phyloP scores from a whole-genome alignment of 2,113 vertebrate species.

The Garra rufa region DNA sequence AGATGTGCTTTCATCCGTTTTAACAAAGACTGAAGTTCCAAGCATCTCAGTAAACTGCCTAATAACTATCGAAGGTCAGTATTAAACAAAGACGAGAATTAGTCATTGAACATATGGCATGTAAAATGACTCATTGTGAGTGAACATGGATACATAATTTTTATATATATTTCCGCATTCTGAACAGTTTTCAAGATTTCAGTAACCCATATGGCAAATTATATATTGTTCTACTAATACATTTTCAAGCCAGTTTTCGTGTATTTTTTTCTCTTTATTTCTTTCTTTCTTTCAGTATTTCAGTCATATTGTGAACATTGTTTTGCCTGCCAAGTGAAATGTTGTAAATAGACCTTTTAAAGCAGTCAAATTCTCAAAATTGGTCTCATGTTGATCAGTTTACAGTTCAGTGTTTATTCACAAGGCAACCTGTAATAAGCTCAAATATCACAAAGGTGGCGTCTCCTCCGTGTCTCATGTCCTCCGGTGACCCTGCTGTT shows the following conservation, averaged over 20 bases:
- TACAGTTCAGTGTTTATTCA: background rate
- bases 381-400: background rate
- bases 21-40: background rate
- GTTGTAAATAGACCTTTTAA: background rate
- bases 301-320: too few relatives aligned
- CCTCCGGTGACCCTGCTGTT: constrained; percentile 8
- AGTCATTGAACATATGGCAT: background rate
- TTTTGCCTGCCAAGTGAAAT: background rate
- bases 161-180: background rate
- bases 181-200: background rate
- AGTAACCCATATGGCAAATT: too few relatives aligned
- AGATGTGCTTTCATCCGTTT: background rate
- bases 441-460: background rate
- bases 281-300: too few relatives aligned
- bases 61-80: background rate
- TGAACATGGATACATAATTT: background rate
- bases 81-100: background rate
- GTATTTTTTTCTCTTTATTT: too few relatives aligned
- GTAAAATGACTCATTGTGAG: background rate
- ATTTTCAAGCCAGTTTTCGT: too few relatives aligned
- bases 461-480: background rate
- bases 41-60: background rate
- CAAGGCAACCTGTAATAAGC: background rate
- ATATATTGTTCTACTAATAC: too few relatives aligned
- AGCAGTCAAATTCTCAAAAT: background rate